Evolutionary conservation across 1,140 invertebrate genomes (phyloP).

Genomic region (Ladona fulva): DNA sequence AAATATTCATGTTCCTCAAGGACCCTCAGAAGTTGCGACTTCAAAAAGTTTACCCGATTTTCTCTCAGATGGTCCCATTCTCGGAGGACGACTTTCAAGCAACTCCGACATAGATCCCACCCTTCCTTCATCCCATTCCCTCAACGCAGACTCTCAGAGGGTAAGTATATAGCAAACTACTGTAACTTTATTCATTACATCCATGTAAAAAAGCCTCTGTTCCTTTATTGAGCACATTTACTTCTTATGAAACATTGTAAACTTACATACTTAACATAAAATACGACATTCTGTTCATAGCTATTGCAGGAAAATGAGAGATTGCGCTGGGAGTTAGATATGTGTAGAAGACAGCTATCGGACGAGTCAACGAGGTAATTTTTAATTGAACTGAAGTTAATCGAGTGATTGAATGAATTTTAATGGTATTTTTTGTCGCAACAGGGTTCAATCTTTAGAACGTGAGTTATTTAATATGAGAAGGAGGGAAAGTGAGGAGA

Average conservation of each 20-base stretch:
- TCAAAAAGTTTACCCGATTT: conserved; percentile 61
- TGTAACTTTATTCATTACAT: no score
- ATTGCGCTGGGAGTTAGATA: conserved; percentile 44
- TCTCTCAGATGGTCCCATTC: conserved; percentile 59
- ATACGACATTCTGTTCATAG: conserved; percentile 19
- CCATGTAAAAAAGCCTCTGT: no score
- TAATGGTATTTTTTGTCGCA: conserved; percentile 7
- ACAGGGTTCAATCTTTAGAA: conserved; percentile 41
- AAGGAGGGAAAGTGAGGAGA: conserved; percentile 42
- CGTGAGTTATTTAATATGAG: conserved; percentile 41
- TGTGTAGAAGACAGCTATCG: conserved; percentile 39
- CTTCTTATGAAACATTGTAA: no score
- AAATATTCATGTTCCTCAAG: neutral
- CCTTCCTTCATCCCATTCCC: neutral
- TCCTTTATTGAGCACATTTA: no score
- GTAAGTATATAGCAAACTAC: neutral
- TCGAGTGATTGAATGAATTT: no score
- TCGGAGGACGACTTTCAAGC: conserved; percentile 20
- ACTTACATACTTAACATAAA: no score
- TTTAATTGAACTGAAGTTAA: no score
- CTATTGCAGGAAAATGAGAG: conserved; percentile 45
- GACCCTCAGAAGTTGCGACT: conserved; percentile 27
- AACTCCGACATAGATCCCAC: neutral
- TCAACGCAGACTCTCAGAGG: neutral
- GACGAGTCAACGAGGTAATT: conserved; percentile 41